These are phyloP conservation scores for Cyclophora albipunctata DNA, from an alignment of 2,888 invertebrate genomes.

Conservation along the genomic window DNA sequence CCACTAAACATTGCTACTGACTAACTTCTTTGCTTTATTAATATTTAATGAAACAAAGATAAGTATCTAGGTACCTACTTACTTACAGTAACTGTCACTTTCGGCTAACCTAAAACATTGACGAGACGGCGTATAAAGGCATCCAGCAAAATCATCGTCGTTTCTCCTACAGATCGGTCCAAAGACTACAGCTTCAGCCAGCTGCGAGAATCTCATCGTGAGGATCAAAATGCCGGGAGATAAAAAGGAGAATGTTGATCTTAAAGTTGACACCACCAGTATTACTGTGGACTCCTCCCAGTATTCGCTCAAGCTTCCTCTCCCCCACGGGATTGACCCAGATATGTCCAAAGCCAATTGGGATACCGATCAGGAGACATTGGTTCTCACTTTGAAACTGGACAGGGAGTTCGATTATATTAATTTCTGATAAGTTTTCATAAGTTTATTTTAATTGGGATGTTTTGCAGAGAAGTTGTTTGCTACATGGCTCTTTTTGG, in stretches of 20 bases:
- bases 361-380: slow-evolving; percentile 78
- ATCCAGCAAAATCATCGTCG: background rate
- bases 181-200: slow-evolving; percentile 84
- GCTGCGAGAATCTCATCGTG: slow-evolving; percentile 92
- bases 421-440: slow-evolving; percentile 75
- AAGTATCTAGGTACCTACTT: too few relatives aligned
- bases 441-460: background rate
- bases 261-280: slow-evolving; percentile 78
- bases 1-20: too few relatives aligned
- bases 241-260: slow-evolving; percentile 81
- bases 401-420: slow-evolving; percentile 88
- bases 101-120: too few relatives aligned
- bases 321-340: slow-evolving; percentile 89
- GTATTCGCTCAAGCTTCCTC: slow-evolving; percentile 81
- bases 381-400: slow-evolving; percentile 83
- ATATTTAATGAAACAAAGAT: too few relatives aligned
- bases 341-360: slow-evolving; percentile 88
- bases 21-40: too few relatives aligned
- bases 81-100: too few relatives aligned
- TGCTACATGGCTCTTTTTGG: too few relatives aligned
- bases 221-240: slow-evolving; percentile 85
- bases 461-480: too few relatives aligned
- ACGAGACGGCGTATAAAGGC: too few relatives aligned
- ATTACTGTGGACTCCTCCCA: slow-evolving; percentile 79
- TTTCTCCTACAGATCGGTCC: slow-evolving; percentile 79